Base-by-base conservation (phyloP, 2,797 vertebrate genomes). In the Sphenopsis melanotis region DNA sequence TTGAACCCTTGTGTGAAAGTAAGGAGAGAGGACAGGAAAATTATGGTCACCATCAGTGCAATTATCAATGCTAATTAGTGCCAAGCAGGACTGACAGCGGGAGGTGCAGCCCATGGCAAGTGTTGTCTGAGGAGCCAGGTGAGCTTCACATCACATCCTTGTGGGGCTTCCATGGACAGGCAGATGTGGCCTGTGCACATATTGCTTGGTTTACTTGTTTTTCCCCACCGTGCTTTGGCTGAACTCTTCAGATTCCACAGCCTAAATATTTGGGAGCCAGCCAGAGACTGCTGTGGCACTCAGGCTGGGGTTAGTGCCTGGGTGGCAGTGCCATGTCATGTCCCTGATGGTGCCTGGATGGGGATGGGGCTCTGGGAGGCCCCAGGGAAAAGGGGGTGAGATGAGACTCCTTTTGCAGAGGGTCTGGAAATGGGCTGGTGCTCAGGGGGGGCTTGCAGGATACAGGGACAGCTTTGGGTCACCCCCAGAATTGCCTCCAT, bases 21-120 rank as follows among this genome's bases (percentile, higher is more conserved):
- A 72, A 91, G 95, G 70, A 93, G 82, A 93, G 83, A 96, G 70
- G 64, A 89, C 95, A 90, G 92, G 91, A 70, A 96, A 90, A 95
- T 89, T 42, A 92, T 61, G 77, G 82, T 90, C 87, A 30, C 53
- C 52, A 61, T 83, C 80, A 91, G 74, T 66, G 86, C 92, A 92
- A 91, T 97, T 97, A 94, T 66, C 89, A 39, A 50, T 91, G 94
- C 79, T 96, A 97, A 98, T 98, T 96, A 97, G 87, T 4, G 6
- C 56, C 4, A 14, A 85, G 83, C 30, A 10, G 89, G 89, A 55
- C 61, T 79, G 90, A 63, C 11, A 52, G 66, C 5, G 1, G 89
- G 92, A 80, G 77, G 70, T 39, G 41, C 76, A 80, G 89, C 18
- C 70, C 32, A 3, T 92, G 95, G 87, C 89, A 75, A 81, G 32